Evolutionary conservation across 2,797 vertebrate genomes (phyloP), one percentile per base, ranked within the genome.

Genomic region (Pangasius sanitwongsei): DNA sequence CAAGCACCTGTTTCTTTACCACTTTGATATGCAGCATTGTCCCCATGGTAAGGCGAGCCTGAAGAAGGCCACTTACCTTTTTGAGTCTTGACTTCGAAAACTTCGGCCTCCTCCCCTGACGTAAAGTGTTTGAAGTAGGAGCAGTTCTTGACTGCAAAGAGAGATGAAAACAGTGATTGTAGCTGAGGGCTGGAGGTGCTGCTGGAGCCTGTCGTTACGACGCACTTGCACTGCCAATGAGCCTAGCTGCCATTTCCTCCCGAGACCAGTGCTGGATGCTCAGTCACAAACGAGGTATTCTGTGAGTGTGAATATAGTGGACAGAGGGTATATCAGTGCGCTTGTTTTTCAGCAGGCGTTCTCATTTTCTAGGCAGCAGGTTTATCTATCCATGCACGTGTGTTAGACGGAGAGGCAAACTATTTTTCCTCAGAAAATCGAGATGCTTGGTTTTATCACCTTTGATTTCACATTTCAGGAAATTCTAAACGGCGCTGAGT

Each of bases 51-150:
- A 25, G 86, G 20, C 18, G 44, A 83, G 57, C 41, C 48, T 83
- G 31, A 65, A 20, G 77, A 87, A 80, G 81, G 74, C 50, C 78
- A 93, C 96, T 94, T 95, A 98, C 98, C 98, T 97, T 98, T 99
- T 94, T 99, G 98, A 37, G 98, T 99, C 93, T 98, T 98, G 89
- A 99, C 97, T 96, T 99, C 96, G 92, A 99, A 98, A 95, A 98
- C 97, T 92, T 99, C 97, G 0, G 98, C 97, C 92, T 97, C 98
- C 92, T 98, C 96, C 81, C 98, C 98, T 0, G 98, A 98, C 1
- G 97, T 98, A 90, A 99, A 99, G 94, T 99, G 98, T 93, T 98
- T 98, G 97, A 99, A 99, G 96, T 98, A 99, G 91, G 98, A 97
- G 90, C 98, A 99, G 96, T 97, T 99, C 93, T 96, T 95, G 55